Conservation (phyloP, 2,797 vertebrate species). For the Cossypha heuglini region DNA sequence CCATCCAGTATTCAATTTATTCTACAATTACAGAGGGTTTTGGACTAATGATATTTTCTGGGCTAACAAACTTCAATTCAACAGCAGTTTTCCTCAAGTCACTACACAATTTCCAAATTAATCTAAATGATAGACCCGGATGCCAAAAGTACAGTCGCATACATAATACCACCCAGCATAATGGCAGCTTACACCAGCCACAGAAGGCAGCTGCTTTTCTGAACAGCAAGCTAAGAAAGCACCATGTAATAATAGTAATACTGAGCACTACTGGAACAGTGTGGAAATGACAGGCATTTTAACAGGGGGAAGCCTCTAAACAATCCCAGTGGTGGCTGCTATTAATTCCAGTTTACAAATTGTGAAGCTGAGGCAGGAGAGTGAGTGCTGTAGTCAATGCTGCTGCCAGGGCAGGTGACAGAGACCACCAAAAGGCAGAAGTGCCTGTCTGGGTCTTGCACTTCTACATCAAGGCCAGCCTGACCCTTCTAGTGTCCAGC, state of each 20-base stretch:
- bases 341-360: not conserved
- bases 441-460: not conserved
- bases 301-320: not conserved
- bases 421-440: not conserved
- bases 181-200: not conserved
- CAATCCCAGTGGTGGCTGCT: not conserved
- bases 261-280: not conserved
- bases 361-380: not conserved
- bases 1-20: not conserved
- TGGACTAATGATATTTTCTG: not conserved
- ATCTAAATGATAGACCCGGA: not conserved
- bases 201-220: constrained; percentile 21
- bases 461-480: not conserved
- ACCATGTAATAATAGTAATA: constrained; percentile 29
- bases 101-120: constrained; percentile 52
- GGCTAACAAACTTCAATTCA: not conserved
- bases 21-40: not conserved
- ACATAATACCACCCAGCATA: constrained; percentile 1
- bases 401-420: not conserved
- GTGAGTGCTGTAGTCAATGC: fast-evolving
- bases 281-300: not conserved
- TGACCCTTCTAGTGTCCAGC: not conserved
- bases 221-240: constrained; percentile 7
- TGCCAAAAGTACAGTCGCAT: not conserved
- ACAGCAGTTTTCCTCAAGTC: constrained; percentile 1